These are phyloP conservation scores for Cenopis cana DNA, from an alignment of 2,888 invertebrate species.

Conservation along the genomic window DNA sequence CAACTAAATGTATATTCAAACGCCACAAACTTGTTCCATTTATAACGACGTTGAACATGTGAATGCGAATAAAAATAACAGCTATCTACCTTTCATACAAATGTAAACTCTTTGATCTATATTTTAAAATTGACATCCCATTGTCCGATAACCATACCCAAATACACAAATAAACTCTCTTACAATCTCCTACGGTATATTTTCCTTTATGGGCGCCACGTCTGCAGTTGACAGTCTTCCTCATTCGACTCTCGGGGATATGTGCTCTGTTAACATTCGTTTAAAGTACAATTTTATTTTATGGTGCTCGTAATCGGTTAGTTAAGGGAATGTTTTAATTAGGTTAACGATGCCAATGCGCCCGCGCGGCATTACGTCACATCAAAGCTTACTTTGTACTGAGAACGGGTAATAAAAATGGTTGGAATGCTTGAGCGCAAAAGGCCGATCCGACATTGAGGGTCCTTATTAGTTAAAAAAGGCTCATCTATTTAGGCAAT, in stretches of 20 bases:
- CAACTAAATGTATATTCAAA: neutral
- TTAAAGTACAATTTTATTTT: neutral
- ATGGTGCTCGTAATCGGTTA: slow-evolving; percentile 51
- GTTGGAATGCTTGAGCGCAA: slow-evolving; percentile 5
- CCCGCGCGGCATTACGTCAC: slow-evolving; percentile 55
- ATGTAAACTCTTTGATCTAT: neutral
- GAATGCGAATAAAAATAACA: slow-evolving; percentile 7
- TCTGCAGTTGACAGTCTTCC: slow-evolving; percentile 14
- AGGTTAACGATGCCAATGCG: slow-evolving; percentile 61
- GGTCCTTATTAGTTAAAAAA: no score
- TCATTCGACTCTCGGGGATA: neutral
- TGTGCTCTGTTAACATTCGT: neutral
- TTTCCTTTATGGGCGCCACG: neutral
- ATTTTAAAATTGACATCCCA: neutral
- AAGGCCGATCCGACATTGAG: neutral
- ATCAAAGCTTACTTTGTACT: slow-evolving; percentile 21
- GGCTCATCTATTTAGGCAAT: no score
- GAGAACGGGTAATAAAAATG: slow-evolving; percentile 32
- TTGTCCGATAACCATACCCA: neutral
- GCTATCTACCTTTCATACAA: neutral
- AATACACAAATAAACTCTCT: neutral
- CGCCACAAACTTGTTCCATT: neutral
- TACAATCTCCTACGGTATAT: neutral
- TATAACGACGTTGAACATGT: slow-evolving; percentile 6
- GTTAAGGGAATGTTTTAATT: slow-evolving; percentile 73